phyloP scores from a whole-genome alignment of 1,140 invertebrate genomes.

The Apis cerana region DNA sequence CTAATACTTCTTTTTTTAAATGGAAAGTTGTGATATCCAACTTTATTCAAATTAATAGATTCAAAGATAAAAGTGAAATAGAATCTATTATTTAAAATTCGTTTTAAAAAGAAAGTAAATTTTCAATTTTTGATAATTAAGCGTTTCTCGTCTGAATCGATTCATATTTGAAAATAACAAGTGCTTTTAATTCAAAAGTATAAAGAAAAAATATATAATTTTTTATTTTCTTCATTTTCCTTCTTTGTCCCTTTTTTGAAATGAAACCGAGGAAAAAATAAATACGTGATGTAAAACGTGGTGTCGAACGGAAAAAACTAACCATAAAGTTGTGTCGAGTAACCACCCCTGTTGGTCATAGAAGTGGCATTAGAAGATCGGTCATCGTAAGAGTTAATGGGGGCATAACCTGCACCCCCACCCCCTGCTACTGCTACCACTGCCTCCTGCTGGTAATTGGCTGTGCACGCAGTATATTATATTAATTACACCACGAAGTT shows the following conservation, averaged over 20 bases:
- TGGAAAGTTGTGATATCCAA: conserved; percentile 42
- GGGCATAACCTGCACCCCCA: conserved; percentile 69
- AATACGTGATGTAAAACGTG: conserved; percentile 30
- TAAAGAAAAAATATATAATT: background rate
- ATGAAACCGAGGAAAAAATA: conserved; percentile 22
- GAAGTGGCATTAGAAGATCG: conserved; percentile 71
- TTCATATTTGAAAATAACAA: conserved; percentile 19
- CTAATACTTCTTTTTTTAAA: background rate
- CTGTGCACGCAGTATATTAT: conserved; percentile 66
- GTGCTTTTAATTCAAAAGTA: conserved; percentile 14
- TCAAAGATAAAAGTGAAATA: background rate
- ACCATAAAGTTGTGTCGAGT: conserved; percentile 75
- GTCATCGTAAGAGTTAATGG: conserved; percentile 71
- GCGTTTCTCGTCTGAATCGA: conserved; percentile 64
- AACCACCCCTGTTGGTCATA: conserved; percentile 72
- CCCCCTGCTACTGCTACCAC: conserved; percentile 66
- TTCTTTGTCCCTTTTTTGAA: background rate
- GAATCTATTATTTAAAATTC: background rate
- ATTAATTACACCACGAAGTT: conserved; percentile 42
- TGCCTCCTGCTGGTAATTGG: conserved; percentile 75
- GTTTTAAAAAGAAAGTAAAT: background rate
- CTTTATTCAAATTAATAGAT: background rate
- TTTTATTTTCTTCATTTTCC: background rate
- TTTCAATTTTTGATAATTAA: background rate
- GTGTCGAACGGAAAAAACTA: conserved; percentile 66